Conservation (phyloP, 1,140 invertebrate genomes). For the Temnothorax nylanderi region DNA sequence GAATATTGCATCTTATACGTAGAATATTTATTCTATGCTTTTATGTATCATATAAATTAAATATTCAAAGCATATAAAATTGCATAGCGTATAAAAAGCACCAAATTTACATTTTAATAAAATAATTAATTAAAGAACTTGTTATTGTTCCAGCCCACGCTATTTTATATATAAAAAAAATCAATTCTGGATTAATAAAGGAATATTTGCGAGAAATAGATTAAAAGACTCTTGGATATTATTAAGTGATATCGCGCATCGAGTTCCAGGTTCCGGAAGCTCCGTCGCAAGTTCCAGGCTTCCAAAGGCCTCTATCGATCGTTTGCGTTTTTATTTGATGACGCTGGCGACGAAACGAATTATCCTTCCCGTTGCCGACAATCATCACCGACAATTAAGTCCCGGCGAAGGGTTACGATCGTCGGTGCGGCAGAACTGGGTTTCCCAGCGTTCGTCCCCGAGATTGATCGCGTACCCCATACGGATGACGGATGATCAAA, state of each 20-base stretch:
- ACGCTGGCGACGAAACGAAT: neutral
- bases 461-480: neutral
- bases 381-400: neutral
- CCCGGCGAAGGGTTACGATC: neutral
- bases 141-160: neutral
- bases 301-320: constrained; percentile 6
- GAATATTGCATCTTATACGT: neutral
- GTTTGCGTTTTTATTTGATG: constrained; percentile 5
- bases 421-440: neutral
- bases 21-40: neutral
- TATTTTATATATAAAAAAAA: neutral
- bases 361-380: neutral
- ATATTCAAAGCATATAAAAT: neutral
- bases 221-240: neutral
- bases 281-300: neutral
- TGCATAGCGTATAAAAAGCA: neutral
- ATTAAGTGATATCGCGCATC: neutral
- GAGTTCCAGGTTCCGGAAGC: neutral
- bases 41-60: neutral
- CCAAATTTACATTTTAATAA: neutral
- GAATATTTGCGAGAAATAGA: neutral
- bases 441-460: neutral
- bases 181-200: neutral
- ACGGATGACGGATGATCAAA: neutral
- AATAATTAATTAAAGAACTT: neutral